Conservation (phyloP, 2,113 vertebrate genomes). For the Chlamydotis undulata region DNA sequence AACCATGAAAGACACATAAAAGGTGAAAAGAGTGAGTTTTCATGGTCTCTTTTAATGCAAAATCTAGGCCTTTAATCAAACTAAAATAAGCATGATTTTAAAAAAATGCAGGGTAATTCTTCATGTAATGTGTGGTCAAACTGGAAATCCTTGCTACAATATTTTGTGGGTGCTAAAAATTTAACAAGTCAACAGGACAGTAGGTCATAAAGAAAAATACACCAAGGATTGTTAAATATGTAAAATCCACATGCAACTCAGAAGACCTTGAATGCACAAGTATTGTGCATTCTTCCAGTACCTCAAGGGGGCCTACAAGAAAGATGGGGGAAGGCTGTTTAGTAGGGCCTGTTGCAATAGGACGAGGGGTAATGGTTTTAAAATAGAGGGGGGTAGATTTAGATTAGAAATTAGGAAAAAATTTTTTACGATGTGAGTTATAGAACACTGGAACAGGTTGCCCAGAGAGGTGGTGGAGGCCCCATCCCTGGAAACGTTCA, state of each 20-base stretch:
- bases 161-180: background rate
- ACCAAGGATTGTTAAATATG: background rate
- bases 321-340: too few species aligned
- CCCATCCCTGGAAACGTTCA: too few species aligned
- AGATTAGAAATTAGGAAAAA: too few species aligned
- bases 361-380: too few species aligned
- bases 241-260: background rate
- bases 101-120: background rate
- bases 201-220: background rate
- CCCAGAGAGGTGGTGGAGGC: too few species aligned
- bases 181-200: background rate
- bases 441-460: too few species aligned
- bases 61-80: background rate
- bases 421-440: too few species aligned
- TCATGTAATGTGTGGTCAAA: fast-evolving
- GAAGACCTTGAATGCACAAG: background rate
- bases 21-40: background rate
- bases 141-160: background rate
- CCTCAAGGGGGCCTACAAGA: too few species aligned
- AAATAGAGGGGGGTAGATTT: too few species aligned
- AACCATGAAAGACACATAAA: background rate
- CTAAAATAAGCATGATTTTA: background rate
- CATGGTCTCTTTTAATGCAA: background rate
- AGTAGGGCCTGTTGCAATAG: too few species aligned
- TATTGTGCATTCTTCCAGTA: too few species aligned